These are phyloP conservation scores for Actinostola sp. DNA, from an alignment of 92 coral and sea anemone species.

Conservation along the genomic window DNA sequence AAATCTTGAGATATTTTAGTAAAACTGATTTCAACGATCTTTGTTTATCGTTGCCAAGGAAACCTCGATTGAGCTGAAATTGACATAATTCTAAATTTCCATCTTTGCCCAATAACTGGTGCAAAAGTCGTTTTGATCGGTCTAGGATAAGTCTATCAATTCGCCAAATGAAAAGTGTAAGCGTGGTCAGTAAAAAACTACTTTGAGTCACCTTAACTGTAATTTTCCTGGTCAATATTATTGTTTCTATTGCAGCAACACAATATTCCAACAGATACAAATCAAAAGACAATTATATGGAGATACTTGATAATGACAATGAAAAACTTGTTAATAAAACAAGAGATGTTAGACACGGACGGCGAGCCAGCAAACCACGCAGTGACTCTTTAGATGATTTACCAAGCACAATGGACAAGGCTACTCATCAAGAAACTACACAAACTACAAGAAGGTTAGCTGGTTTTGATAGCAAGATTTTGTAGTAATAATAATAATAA, in stretches of 20 bases:
- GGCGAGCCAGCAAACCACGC: constrained; percentile 52
- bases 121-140: no score
- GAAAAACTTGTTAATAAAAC: constrained; percentile 7
- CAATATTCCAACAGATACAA: constrained; percentile 32
- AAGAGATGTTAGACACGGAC: constrained; percentile 72
- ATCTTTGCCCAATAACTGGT: no score
- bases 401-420: constrained; percentile 21
- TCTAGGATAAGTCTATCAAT: no score
- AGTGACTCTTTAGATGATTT: constrained; percentile 7
- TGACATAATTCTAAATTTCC: no score
- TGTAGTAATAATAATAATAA: no score
- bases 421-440: background rate
- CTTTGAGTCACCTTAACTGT: background rate
- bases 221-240: background rate
- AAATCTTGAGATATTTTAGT: no score
- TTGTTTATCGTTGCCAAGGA: no score
- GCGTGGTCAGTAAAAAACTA: no score
- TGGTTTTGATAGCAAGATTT: no score
- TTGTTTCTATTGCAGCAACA: background rate
- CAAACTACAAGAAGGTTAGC: background rate
- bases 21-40: no score
- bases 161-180: no score
- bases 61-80: no score
- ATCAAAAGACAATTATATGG: constrained; percentile 19
- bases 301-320: constrained; percentile 58